phyloP scores from a whole-genome alignment of 37 sponge, comb jelly and placozoan genomes.

The Amphimedon queenslandica region DNA sequence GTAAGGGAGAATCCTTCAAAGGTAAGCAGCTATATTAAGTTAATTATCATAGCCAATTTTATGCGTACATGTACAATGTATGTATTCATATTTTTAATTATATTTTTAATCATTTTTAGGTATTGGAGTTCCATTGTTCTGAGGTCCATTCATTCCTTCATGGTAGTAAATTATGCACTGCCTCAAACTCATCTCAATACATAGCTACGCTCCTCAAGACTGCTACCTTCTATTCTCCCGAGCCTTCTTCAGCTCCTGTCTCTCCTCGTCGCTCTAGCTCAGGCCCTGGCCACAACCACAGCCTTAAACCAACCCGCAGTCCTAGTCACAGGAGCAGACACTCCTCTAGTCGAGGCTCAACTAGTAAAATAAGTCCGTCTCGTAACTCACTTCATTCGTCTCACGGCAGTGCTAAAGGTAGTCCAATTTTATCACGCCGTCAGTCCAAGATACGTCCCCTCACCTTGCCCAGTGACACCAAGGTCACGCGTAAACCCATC shows the following conservation, averaged over 20 bases:
- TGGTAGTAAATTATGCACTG: conserved; percentile 20
- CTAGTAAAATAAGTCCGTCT: no score
- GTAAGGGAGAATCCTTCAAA: conserved; percentile 1
- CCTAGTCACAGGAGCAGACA: not conserved
- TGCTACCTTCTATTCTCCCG: conserved; percentile 15
- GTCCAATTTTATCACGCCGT: not conserved
- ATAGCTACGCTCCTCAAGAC: conserved; percentile 41
- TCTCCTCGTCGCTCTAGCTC: not conserved
- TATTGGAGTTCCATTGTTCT: conserved; percentile 32
- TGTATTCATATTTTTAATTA: not conserved
- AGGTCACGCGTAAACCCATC: not conserved
- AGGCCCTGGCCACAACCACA: not conserved
- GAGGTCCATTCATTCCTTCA: conserved; percentile 35
- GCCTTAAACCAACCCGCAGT: not conserved
- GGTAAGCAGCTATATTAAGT: no score
- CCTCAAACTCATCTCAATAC: conserved; percentile 26
- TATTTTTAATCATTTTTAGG: conserved; percentile 2
- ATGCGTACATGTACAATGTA: not conserved
- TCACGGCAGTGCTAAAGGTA: not conserved
- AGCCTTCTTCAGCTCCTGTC: not conserved
- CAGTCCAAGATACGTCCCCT: not conserved
- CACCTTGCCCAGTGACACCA: not conserved
- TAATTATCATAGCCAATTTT: no score
- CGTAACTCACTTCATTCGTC: not conserved
- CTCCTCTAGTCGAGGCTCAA: not conserved